Percentiles rank a stretch among this genome's conserved stretches.
These are phyloP conservation scores for Salpingus planirostris DNA, from an alignment of 2,888 invertebrate species.

Conservation along the genomic window DNA sequence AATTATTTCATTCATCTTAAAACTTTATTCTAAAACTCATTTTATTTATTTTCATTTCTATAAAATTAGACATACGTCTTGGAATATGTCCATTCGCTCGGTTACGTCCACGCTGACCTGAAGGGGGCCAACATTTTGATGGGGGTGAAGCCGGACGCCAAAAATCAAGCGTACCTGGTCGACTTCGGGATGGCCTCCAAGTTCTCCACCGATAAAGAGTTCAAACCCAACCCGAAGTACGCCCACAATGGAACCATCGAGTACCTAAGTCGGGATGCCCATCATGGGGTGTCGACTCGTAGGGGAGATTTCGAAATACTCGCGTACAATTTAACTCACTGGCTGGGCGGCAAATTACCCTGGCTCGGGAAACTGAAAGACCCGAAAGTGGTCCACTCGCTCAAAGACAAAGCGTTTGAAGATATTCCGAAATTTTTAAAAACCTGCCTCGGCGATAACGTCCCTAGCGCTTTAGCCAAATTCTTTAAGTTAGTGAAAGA, in stretches of 20 bases:
- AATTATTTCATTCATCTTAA: slow-evolving; percentile 18
- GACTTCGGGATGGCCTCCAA: slow-evolving; percentile 88
- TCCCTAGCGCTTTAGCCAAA: slow-evolving; percentile 38
- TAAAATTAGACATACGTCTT: slow-evolving; percentile 56
- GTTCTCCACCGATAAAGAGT: slow-evolving; percentile 61
- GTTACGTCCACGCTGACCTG: slow-evolving; percentile 92
- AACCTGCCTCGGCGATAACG: slow-evolving; percentile 33
- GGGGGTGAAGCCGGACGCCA: slow-evolving; percentile 55
- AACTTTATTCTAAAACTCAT: slow-evolving; percentile 2
- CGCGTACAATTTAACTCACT: slow-evolving; percentile 87
- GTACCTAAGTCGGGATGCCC: slow-evolving; percentile 93
- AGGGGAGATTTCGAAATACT: slow-evolving; percentile 92
- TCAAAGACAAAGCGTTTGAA: slow-evolving; percentile 57
- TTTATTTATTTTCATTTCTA: too few relatives aligned
- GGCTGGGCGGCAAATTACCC: slow-evolving; percentile 75
- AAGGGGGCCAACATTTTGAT: slow-evolving; percentile 91
- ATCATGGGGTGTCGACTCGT: slow-evolving; percentile 79
- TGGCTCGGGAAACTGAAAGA: slow-evolving; percentile 67
- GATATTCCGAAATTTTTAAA: slow-evolving; percentile 43
- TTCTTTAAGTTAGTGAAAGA: slow-evolving; percentile 60
- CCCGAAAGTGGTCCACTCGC: slow-evolving; percentile 54
- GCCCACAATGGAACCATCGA: slow-evolving; percentile 97
- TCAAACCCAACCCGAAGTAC: slow-evolving; percentile 80
- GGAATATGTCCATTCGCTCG: slow-evolving; percentile 84
- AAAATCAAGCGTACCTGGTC: slow-evolving; percentile 73